Evolutionary conservation across 53 echinoderm and acorn worm species (phyloP), one percentile per base, ranked within the genome.

Genomic region (Holothuria leucospilota): DNA sequence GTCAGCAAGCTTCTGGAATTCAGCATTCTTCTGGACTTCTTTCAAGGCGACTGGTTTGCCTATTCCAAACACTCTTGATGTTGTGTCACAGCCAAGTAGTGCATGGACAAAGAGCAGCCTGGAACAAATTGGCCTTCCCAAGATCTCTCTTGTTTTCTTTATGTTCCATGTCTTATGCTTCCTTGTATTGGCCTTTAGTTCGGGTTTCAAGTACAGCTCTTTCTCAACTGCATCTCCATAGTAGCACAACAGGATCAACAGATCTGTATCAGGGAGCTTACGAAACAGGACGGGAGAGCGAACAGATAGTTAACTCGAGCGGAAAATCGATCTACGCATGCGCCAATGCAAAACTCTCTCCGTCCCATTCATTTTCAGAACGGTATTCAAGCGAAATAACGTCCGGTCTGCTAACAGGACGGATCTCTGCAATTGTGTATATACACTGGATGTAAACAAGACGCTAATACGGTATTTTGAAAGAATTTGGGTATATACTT

Each of bases 51-150:
- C 58, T 52, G 62, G 79, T 84, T 94, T 94, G 12, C 87, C 92
- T 29, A 94, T 87, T n/a, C 94, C 92, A 89, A 82, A 92, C 21
- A 90, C 62, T 63, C 85, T 74, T 71, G 87, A 87, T 78, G 90
- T 87, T 60, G 90, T 80, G 69, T 94, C 92, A 80, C 92, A 92
- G 0, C 87, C 92, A 59, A 87, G 64, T 51, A 91, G 7, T n/a
- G 92, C 91, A 84, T 92, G 91, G 6, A 79, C 82, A 64, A 94
- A 94, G 63, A 90, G 92, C 28, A 92, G 65, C 10, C 71, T 41
- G 30, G 34, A 75, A 65, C 87, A 92, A 13, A 85, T 62, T 70
- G 61, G 20, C 27, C 29, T 41, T 25, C 92, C 92, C 40, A 94
- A 56, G 39, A 90, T 78, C 14, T 49, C 42, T 42, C 82, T 28